Percentiles rank a stretch among this genome's conserved stretches.
Evolutionary conservation across 2,797 vertebrate species (phyloP).

Genomic region (Peromyscus nudipes): DNA sequence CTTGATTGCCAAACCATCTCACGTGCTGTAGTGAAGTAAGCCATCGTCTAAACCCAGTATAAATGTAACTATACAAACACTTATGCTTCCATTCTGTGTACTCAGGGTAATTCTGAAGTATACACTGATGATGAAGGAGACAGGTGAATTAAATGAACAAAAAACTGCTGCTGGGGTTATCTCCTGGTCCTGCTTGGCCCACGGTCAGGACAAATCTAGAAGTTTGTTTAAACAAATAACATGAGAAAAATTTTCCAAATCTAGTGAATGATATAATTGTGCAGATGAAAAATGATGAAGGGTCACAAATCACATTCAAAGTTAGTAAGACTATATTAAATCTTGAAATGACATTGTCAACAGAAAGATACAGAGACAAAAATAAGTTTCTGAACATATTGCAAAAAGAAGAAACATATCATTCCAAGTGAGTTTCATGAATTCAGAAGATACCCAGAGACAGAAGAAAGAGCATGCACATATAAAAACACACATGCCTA

Average conservation of each 20-base stretch:
- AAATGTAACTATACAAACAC: not conserved
- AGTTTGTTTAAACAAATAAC: not conserved
- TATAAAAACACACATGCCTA: not conserved
- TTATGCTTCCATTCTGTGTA: not conserved
- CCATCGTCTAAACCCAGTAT: not conserved
- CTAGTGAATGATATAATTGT: not conserved
- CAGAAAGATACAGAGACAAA: not conserved
- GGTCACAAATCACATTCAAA: not conserved
- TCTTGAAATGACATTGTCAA: not conserved
- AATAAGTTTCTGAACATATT: not conserved
- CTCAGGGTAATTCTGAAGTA: not conserved
- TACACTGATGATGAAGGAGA: not conserved
- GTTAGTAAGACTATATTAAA: not conserved
- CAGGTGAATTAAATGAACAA: not conserved
- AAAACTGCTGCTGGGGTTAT: not conserved
- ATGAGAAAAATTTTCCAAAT: not conserved
- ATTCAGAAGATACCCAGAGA: not conserved
- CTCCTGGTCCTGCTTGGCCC: no score
- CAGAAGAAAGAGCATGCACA: not conserved
- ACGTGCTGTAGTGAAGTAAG: not conserved
- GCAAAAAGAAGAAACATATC: no score
- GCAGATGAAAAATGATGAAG: not conserved
- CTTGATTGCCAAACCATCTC: not conserved
- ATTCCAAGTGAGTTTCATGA: not conserved
- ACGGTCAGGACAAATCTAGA: no score